These are phyloP conservation scores for Phengaris arion DNA, from an alignment of 2,888 invertebrate genomes.

Conservation along the genomic window DNA sequence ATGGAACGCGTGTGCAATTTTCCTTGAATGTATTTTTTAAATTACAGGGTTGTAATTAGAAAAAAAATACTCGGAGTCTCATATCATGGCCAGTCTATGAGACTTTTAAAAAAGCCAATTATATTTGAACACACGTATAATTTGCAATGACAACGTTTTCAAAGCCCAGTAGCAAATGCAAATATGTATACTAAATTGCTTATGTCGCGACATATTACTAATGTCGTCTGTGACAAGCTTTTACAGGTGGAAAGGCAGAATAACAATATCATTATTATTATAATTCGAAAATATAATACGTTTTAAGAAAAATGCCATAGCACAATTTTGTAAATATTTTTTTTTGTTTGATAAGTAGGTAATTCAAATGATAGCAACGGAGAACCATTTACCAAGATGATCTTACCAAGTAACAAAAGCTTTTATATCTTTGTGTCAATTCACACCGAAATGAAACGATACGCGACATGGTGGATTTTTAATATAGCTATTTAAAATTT, in stretches of 20 bases:
- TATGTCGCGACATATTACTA: too few relatives aligned
- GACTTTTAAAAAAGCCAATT: not conserved
- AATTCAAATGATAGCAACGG: too few relatives aligned
- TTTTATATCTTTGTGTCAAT: too few relatives aligned
- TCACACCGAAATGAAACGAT: too few relatives aligned
- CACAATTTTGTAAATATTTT: too few relatives aligned
- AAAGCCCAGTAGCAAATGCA: not conserved
- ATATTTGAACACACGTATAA: not conserved
- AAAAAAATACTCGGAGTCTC: not conserved
- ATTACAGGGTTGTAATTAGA: conserved; percentile 23
- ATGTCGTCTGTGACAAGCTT: not conserved
- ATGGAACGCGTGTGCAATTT: conserved; percentile 26
- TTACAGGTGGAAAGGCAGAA: not conserved
- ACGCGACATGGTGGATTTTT: too few relatives aligned
- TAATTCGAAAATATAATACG: too few relatives aligned
- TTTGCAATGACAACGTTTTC: not conserved
- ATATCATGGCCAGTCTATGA: not conserved
- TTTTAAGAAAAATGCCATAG: too few relatives aligned
- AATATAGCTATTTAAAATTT: too few relatives aligned
- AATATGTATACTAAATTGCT: not conserved
- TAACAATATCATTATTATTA: not conserved
- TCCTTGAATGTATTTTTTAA: conserved; percentile 13
- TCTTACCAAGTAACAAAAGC: too few relatives aligned
- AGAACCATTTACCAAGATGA: too few relatives aligned
- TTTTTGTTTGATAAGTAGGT: too few relatives aligned